Conservation (phyloP, 1,140 invertebrate species). For the Zaprionus taronus region DNA sequence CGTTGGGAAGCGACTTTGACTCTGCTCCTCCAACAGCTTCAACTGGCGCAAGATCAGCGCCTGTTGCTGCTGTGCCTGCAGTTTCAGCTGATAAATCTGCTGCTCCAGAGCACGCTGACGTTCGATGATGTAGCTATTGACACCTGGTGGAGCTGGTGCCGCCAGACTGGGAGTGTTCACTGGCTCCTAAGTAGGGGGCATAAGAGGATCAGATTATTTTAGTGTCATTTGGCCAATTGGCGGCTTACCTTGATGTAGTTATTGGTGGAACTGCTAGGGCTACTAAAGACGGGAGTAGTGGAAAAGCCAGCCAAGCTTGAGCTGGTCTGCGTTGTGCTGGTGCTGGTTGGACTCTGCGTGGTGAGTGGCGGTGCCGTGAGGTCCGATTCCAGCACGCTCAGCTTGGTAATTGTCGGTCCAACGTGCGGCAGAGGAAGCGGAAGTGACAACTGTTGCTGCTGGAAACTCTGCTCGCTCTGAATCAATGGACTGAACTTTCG, state of each 20-base stretch:
- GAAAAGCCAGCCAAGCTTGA: slow-evolving; percentile 45
- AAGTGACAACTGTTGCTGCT: slow-evolving; percentile 27
- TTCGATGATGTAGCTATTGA: slow-evolving; percentile 85
- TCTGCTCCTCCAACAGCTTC: slow-evolving; percentile 86
- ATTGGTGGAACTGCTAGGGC: slow-evolving; percentile 54
- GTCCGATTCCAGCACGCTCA: slow-evolving; percentile 72
- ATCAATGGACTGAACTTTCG: slow-evolving; percentile 90
- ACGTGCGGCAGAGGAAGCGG: slow-evolving; percentile 66
- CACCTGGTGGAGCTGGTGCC: slow-evolving; percentile 44
- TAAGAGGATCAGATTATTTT: neutral
- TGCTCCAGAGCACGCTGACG: slow-evolving; percentile 89
- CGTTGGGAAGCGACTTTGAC: slow-evolving; percentile 79
- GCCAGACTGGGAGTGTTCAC: slow-evolving; percentile 31
- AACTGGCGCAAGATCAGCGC: slow-evolving; percentile 88
- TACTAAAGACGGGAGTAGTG: slow-evolving; percentile 63
- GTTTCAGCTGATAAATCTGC: slow-evolving; percentile 87
- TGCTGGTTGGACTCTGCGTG: slow-evolving; percentile 63
- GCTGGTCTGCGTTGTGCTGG: slow-evolving; percentile 54
- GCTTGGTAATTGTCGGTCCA: slow-evolving; percentile 78
- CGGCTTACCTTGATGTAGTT: slow-evolving; percentile 63
- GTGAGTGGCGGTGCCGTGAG: slow-evolving; percentile 54
- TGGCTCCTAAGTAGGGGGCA: slow-evolving; percentile 46
- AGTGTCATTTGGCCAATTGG: neutral
- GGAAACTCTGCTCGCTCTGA: slow-evolving; percentile 78
- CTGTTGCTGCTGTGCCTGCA: slow-evolving; percentile 88